Conservation (phyloP, 2,888 invertebrate species). For the Agriopis leucophaearia region DNA sequence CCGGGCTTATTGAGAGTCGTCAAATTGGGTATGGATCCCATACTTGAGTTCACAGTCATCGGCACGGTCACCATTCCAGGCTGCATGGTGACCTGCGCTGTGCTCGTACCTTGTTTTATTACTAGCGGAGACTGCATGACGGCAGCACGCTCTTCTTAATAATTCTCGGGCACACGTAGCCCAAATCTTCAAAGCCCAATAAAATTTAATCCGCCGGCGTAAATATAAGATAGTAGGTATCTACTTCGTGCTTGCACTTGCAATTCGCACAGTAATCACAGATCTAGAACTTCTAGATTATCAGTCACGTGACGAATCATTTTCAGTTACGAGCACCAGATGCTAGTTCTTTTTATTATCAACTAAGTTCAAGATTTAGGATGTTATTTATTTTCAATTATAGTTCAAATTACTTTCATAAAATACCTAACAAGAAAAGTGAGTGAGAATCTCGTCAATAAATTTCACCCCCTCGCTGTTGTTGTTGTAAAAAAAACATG, state of each 20-base stretch:
- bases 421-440: too few species aligned
- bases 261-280: slow-evolving; percentile 1
- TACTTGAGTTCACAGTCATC: slow-evolving; percentile 87
- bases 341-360: neutral
- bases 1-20: slow-evolving; percentile 88
- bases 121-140: slow-evolving; percentile 79
- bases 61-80: slow-evolving; percentile 88
- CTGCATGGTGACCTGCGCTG: slow-evolving; percentile 76
- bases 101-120: slow-evolving; percentile 76
- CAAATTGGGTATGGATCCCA: slow-evolving; percentile 87
- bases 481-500: too few species aligned
- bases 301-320: neutral
- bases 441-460: too few species aligned
- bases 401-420: slow-evolving; percentile 3
- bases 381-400: neutral
- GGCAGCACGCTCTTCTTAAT: neutral
- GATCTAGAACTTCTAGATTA: neutral
- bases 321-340: neutral
- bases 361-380: neutral
- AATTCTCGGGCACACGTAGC: neutral
- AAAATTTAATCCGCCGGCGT: neutral
- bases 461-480: too few species aligned
- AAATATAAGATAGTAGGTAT: neutral
- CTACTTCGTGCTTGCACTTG: too few species aligned
- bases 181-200: neutral